Percentiles rank a stretch among this genome's conserved stretches.
phyloP scores from a whole-genome alignment of 2,797 vertebrate genomes.

The Ataeniobius toweri region DNA sequence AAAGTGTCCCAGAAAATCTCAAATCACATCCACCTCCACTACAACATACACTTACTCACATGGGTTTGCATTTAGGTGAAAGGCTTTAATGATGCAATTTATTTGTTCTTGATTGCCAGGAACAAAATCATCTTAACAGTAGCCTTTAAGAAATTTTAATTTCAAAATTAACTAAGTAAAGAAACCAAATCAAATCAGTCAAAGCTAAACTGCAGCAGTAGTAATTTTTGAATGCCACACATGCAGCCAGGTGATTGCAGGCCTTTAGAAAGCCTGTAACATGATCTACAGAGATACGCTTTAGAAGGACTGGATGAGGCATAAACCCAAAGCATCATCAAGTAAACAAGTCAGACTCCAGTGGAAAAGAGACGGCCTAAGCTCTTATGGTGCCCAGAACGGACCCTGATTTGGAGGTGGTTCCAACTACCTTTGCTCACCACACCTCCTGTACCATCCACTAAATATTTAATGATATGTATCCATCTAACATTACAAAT shows the following conservation, averaged over 20 bases:
- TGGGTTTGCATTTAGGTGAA: background rate
- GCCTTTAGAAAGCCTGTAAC: background rate
- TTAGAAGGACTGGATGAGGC: background rate
- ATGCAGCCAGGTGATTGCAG: background rate
- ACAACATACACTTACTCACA: background rate
- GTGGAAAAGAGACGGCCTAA: background rate
- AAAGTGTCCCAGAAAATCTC: background rate
- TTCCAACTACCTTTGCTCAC: background rate
- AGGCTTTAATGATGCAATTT: background rate
- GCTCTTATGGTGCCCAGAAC: background rate
- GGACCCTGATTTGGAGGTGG: background rate
- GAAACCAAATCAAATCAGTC: too few relatives aligned
- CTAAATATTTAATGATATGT: background rate
- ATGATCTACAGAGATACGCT: background rate
- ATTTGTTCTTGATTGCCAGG: background rate
- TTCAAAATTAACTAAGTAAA: background rate
- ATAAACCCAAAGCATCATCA: background rate
- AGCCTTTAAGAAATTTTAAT: too few relatives aligned
- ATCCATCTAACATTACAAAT: background rate
- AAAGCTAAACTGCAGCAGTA: slow-evolving; percentile 2
- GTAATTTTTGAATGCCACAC: background rate
- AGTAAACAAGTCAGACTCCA: background rate
- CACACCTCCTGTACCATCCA: background rate
- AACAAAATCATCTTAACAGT: background rate
- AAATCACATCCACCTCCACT: background rate